Conservation (phyloP, 2,797 vertebrate species). For the Schizothorax lantsangensis region DNA sequence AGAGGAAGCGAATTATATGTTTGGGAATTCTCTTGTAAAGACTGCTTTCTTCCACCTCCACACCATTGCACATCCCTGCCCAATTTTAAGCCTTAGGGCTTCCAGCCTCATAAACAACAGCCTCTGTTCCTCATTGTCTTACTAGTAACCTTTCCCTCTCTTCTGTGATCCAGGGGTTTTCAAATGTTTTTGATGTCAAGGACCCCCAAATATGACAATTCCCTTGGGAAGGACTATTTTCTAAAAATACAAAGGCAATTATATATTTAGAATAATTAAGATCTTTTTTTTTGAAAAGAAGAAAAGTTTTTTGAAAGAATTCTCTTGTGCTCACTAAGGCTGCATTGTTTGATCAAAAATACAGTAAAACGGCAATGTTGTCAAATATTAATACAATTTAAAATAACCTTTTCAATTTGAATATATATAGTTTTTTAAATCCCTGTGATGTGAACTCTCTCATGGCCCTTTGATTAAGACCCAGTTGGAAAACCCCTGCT, state of each 20-base stretch:
- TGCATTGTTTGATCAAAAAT: too few species aligned
- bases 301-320: too few species aligned
- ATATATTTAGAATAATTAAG: too few species aligned
- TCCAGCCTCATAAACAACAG: background rate
- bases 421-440: too few species aligned
- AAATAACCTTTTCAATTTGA: too few species aligned
- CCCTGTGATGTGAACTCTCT: background rate
- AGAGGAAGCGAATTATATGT: background rate
- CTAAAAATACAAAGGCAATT: background rate
- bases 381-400: too few species aligned
- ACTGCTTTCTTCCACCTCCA: background rate
- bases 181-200: too few species aligned
- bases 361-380: too few species aligned
- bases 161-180: too few species aligned
- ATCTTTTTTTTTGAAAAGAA: too few species aligned
- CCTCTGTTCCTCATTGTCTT: background rate
- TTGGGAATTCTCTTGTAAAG: background rate
- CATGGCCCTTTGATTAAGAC: background rate
- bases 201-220: background rate
- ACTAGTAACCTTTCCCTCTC: too few species aligned
- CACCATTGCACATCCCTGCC: background rate
- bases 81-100: background rate
- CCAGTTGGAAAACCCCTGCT: background rate
- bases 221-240: background rate
- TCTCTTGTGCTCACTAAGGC: too few species aligned